Evolutionary conservation across 2,113 vertebrate species (phyloP), one percentile per base, ranked within the genome.

Genomic region (Embiotoca jacksoni): DNA sequence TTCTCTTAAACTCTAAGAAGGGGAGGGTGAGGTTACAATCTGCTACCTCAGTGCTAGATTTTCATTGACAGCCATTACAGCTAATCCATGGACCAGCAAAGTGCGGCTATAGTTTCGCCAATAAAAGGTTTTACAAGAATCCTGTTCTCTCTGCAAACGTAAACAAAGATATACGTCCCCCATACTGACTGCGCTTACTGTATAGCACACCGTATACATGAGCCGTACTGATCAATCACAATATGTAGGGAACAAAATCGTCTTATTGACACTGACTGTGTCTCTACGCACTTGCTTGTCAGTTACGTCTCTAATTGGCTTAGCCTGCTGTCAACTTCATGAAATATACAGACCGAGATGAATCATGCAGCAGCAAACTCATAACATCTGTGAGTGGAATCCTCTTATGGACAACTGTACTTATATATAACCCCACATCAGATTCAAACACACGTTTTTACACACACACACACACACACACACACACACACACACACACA

Each of bases 351-450:
- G n/a, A 37, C 32, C 46, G 15, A 11, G 30, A 59, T 61, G 10
- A 80, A 56, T 70, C 32, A 71, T 70, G 49, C 67, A 80, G 62
- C 62, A 78, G 60, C 30, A 64, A 65, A 58, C 59, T 77, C 37
- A 71, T 75, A 39, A 6, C 6, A 13, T 47, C 15, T 23, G 16
- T 59, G 60, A 68, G 33, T 68, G 31, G 16, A 39, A 64, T 46
- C 7, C 44, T 11, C 2, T 3, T 6, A 46, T 7, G 11, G 11
- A 3, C 44, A 9, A 46, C 3, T 46, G 44, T 2, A 46, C 3
- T 46, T 2, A 6, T 46, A 11, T 2, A 46, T 11, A 46, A 7
- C 7, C 44, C 7, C 7, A 11, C 44, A 46, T 46, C 44, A 5
- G 7, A 6, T 46, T 46, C 44, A 2, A 2, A 46, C 44, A 46